These are phyloP conservation scores for Lepus europaeus DNA, from an alignment of 2,113 vertebrate species.

Conservation along the genomic window DNA sequence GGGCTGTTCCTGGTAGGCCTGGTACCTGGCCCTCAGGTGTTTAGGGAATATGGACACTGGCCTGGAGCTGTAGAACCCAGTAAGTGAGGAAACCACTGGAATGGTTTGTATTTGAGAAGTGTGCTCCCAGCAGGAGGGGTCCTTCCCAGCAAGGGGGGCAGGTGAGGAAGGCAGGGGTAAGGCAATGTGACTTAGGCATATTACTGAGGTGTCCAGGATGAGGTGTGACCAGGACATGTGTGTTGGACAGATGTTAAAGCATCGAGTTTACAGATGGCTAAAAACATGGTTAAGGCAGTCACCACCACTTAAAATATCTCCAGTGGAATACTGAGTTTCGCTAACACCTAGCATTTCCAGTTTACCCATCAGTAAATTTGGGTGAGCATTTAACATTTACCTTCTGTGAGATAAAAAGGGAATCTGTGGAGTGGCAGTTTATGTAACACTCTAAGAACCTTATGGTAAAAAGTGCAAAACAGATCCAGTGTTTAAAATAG, in stretches of 20 bases:
- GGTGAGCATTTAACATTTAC: slow-evolving; percentile 40
- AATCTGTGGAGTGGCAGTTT: slow-evolving; percentile 64
- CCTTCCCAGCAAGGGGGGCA: background rate
- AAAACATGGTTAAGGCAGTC: background rate
- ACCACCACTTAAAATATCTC: background rate
- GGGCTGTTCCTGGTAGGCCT: background rate
- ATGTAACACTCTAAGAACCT: slow-evolving; percentile 68
- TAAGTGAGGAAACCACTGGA: background rate
- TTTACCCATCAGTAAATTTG: background rate
- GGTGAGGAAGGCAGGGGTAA: background rate
- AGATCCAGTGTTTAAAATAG: slow-evolving; percentile 72
- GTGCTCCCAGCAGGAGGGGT: too few relatives aligned
- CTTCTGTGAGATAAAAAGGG: slow-evolving; percentile 37
- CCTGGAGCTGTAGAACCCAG: background rate
- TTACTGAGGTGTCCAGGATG: background rate
- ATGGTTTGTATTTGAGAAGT: background rate
- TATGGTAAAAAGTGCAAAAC: slow-evolving; percentile 63
- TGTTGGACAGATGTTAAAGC: background rate
- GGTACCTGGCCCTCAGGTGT: background rate
- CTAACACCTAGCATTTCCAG: background rate
- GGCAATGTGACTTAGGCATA: rapidly evolving
- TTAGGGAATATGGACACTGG: rapidly evolving
- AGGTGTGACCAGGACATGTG: rapidly evolving
- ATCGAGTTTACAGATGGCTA: background rate
- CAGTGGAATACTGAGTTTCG: background rate